Conservation (phyloP, 2,888 invertebrate species). For the Pecten maximus region DNA sequence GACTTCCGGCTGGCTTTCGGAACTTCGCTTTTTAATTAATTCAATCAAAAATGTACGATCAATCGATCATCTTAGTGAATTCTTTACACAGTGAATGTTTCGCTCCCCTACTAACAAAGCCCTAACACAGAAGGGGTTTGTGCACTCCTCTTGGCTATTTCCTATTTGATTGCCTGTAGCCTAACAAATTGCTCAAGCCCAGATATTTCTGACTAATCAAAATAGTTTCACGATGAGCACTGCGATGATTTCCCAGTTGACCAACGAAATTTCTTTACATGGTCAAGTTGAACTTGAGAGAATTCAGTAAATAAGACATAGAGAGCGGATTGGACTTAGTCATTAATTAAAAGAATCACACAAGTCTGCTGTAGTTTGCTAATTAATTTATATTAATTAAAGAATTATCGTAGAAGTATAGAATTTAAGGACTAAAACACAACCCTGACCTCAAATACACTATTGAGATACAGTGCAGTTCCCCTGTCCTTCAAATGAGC, state of each 20-base stretch:
- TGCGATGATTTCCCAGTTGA: background rate
- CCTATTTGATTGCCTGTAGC: background rate
- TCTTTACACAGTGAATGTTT: background rate
- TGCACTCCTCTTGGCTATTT: background rate
- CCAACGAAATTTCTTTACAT: background rate
- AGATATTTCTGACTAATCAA: background rate
- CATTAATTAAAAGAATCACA: background rate
- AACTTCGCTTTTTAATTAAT: background rate
- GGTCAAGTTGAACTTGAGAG: too few species aligned
- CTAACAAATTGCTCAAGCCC: background rate
- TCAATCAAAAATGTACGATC: background rate
- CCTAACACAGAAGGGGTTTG: background rate
- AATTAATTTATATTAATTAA: too few species aligned
- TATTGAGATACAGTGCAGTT: background rate
- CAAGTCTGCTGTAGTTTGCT: background rate
- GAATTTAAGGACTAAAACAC: background rate
- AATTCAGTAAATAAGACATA: background rate
- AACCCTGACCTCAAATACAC: background rate
- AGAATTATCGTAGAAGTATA: too few species aligned
- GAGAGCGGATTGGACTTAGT: background rate
- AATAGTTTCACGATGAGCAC: background rate
- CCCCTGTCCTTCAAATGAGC: background rate
- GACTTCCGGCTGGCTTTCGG: background rate
- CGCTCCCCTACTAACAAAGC: background rate
- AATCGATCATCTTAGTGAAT: too few species aligned